Conservation (phyloP, 2,797 vertebrate genomes). For the Taeniopygia guttata region DNA sequence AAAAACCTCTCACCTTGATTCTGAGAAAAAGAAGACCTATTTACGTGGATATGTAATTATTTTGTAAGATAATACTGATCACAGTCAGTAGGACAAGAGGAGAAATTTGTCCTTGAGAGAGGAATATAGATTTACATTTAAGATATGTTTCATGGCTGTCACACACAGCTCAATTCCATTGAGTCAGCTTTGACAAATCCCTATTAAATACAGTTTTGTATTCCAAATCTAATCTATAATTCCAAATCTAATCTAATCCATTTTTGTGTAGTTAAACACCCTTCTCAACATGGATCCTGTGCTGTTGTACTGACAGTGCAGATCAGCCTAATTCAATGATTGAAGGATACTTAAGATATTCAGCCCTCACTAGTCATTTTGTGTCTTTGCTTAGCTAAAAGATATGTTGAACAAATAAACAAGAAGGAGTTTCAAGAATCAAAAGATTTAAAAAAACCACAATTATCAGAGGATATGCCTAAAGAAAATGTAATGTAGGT, state of each 20-base stretch:
- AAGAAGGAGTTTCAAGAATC: neutral
- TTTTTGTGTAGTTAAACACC: neutral
- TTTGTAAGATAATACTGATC: neutral
- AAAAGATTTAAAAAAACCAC: neutral
- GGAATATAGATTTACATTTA: slow-evolving; percentile 10
- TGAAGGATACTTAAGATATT: neutral
- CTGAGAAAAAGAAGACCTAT: neutral
- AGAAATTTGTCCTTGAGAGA: neutral
- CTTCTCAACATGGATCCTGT: neutral
- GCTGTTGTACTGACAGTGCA: neutral
- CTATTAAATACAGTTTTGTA: neutral
- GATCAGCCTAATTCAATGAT: neutral
- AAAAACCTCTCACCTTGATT: slow-evolving; percentile 29
- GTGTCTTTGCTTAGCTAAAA: neutral
- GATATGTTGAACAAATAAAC: neutral
- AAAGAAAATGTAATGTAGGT: neutral
- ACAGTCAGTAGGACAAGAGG: neutral
- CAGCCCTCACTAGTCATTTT: neutral
- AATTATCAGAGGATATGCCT: neutral
- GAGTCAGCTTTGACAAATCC: neutral
- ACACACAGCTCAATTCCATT: neutral
- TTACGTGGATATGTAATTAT: neutral
- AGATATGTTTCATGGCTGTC: neutral
- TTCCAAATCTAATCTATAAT: neutral
- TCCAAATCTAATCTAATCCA: neutral